Conservation (phyloP, 2,797 vertebrate species). For the Leptodactylus fallax region DNA sequence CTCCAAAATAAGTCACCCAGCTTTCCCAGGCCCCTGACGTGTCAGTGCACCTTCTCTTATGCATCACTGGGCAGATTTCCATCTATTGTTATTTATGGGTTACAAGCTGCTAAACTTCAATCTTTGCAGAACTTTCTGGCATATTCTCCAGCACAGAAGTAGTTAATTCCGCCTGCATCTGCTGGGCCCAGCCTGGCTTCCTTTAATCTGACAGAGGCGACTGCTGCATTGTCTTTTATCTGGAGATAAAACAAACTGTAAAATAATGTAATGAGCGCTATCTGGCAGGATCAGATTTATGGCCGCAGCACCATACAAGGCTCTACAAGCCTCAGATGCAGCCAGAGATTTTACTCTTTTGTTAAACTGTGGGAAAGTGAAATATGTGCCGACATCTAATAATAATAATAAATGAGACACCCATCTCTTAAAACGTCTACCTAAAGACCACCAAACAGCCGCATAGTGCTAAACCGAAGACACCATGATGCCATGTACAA, state of each 20-base stretch:
- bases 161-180: neutral
- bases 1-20: neutral
- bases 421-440: neutral
- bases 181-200: neutral
- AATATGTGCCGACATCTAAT: neutral
- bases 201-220: conserved; percentile 22
- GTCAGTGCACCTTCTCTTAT: too few species aligned
- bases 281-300: conserved; percentile 40
- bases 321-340: conserved; percentile 6
- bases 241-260: conserved; percentile 51
- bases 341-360: neutral
- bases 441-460: neutral
- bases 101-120: neutral
- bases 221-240: conserved; percentile 33
- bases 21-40: too few species aligned
- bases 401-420: neutral
- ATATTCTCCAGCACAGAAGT: neutral
- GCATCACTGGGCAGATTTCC: too few species aligned
- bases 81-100: neutral
- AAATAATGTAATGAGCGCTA: conserved; percentile 13
- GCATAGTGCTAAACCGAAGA: too few species aligned
- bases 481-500: too few species aligned
- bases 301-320: neutral
- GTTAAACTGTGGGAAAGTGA: conserved; percentile 22
- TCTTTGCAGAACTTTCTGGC: neutral